Conservation (phyloP, 2,113 vertebrate species). For the Struthidea cinerea region DNA sequence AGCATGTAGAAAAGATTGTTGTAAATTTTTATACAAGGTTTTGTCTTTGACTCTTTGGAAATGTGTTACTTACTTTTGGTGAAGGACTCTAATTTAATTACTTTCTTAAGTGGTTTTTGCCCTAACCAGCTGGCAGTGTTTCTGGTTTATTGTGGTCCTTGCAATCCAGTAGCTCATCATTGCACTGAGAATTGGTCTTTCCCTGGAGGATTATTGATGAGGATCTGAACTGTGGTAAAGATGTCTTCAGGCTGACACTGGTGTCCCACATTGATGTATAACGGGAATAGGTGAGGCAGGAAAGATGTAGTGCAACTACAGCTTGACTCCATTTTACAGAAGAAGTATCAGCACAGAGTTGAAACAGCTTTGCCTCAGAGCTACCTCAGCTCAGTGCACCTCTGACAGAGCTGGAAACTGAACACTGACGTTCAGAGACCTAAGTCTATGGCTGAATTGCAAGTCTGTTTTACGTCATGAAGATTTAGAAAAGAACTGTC, state of each 20-base stretch:
- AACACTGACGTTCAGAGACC: background rate
- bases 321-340: background rate
- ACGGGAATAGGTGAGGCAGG: background rate
- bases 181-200: background rate
- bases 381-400: background rate
- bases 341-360: background rate
- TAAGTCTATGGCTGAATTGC: background rate
- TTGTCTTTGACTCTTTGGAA: background rate
- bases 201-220: background rate
- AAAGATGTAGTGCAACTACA: accelerated
- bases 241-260: background rate
- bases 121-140: background rate
- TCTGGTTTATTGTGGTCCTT: background rate
- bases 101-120: background rate
- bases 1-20: background rate
- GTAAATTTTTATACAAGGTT: background rate
- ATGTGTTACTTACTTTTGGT: background rate
- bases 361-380: background rate
- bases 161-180: background rate
- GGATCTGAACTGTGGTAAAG: background rate
- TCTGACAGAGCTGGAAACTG: background rate
- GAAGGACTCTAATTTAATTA: background rate
- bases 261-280: background rate
- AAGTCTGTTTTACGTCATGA: background rate
- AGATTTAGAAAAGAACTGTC: background rate